Base-by-base conservation (phyloP, 2,113 vertebrate genomes). In the Halcyon senegalensis region DNA sequence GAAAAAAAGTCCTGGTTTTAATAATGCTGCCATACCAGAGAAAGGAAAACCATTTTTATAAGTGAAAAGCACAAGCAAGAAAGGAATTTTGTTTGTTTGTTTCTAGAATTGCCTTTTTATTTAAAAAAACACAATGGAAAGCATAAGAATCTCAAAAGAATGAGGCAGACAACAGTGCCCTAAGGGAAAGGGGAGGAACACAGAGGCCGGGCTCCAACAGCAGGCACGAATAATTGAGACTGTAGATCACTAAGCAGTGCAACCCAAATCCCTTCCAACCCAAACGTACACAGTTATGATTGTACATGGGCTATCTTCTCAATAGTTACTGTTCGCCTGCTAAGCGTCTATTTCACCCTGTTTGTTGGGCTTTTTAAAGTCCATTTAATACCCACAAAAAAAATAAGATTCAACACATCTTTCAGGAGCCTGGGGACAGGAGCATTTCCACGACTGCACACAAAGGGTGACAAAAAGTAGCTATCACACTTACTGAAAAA, bases 31-130 rank as follows among this genome's bases (percentile, higher is more conserved):
- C 35, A 9, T 68, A 80, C 43, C 83, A 94, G 30, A 35, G 50
- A 83, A 84, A 84, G 35, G 55, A 93, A 91, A 62, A 87, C 33
- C 1, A 2, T 46, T 88, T 63, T 75, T 46, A 8, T n/a, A 86
- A 93, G 76, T 18, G 39, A 93, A 91, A 94, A 88, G 48, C 73
- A 91, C 78, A 92, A 80, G 77, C 43, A 94, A 90, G 93, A 92
- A 94, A 95, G 85, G 94, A 97, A 96, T 97, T 95, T 79, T 90
- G 59, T 96, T 95, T 96, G 79, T 83, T 97, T 97, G 92, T 51
- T 93, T 94, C 82, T 67, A 44, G 77, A 83, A 89, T 46, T 75
- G 63, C 55, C 50, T 85, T 87, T 92, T 94, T 35, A 89, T 95
- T 96, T 89, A 89, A 95, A 58, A 91, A 89, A 95, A 66, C 93